Evolutionary conservation across 23 tunicate species (phyloP).

Genomic region (Trididemnum miniatum): DNA sequence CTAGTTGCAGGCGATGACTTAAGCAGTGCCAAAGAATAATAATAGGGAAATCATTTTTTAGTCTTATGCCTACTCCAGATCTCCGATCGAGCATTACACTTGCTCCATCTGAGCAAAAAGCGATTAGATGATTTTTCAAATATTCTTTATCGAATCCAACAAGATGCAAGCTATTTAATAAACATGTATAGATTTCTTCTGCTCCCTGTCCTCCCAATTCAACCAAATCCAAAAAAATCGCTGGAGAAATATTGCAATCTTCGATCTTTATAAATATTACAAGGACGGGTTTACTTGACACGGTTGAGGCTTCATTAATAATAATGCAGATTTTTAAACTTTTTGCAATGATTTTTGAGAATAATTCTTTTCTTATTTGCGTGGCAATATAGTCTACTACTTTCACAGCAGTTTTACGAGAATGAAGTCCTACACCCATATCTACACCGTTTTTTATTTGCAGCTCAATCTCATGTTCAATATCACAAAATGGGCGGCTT

Average conservation of each 20-base stretch:
- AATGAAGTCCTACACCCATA: conserved; percentile 56
- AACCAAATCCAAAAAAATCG: conserved; percentile 54
- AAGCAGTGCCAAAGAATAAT: conserved; percentile 53
- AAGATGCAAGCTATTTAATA: conserved; percentile 49
- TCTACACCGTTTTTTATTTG: conserved; percentile 66
- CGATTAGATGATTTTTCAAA: conserved; percentile 43
- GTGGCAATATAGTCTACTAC: conserved; percentile 57
- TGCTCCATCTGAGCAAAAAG: conserved; percentile 63
- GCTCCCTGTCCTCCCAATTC: conserved; percentile 55
- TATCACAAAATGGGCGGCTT: conserved; percentile 45
- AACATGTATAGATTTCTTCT: conserved; percentile 43
- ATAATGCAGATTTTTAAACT: conserved; percentile 53
- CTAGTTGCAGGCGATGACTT: conserved; percentile 44
- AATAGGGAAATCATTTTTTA: conserved; percentile 46
- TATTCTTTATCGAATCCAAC: conserved; percentile 54
- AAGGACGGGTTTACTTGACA: conserved; percentile 48
- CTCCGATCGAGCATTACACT: conserved; percentile 53
- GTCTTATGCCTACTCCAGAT: conserved; percentile 47
- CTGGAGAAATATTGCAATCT: conserved; percentile 54
- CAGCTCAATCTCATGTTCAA: conserved; percentile 56
- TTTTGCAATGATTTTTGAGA: conserved; percentile 54
- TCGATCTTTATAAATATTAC: conserved; percentile 46
- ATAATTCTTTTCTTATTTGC: conserved; percentile 43
- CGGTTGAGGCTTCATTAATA: conserved; percentile 60
- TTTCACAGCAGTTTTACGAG: conserved; percentile 60